phyloP scores from a whole-genome alignment of 2,888 invertebrate genomes.

The Neuroscelio doddi region DNA sequence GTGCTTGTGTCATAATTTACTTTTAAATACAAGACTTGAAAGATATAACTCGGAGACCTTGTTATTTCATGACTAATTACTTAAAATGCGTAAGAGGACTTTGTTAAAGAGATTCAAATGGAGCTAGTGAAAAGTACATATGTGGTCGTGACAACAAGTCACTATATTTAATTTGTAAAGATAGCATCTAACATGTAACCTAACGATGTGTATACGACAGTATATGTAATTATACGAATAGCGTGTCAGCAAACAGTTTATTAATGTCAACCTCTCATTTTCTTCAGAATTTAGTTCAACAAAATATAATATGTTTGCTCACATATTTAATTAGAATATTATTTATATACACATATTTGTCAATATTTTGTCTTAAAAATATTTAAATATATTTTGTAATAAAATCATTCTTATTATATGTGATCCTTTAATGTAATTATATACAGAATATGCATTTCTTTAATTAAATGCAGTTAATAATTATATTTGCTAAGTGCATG shows the following conservation, averaged over 20 bases:
- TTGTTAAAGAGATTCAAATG: slow-evolving; percentile 30
- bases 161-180: slow-evolving; percentile 42
- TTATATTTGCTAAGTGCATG: too few relatives aligned
- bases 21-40: slow-evolving; percentile 7
- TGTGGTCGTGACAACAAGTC: slow-evolving; percentile 15
- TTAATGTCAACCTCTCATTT: slow-evolving; percentile 50
- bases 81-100: slow-evolving; percentile 23
- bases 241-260: slow-evolving; percentile 63
- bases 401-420: too few relatives aligned
- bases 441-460: too few relatives aligned
- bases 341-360: slow-evolving; percentile 10
- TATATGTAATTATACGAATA: slow-evolving; percentile 57
- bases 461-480: too few relatives aligned
- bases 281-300: slow-evolving; percentile 21
- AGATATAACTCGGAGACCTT: background rate
- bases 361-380: too few relatives aligned
- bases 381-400: too few relatives aligned
- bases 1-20: slow-evolving; percentile 6
- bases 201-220: slow-evolving; percentile 25
- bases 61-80: slow-evolving; percentile 32
- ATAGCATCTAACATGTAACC: slow-evolving; percentile 40
- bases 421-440: too few relatives aligned
- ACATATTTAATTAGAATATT: slow-evolving; percentile 40
- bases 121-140: background rate
- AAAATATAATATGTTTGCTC: slow-evolving; percentile 32